Evolutionary conservation across 2,888 invertebrate species (phyloP).

Genomic region (Callosobruchus maculatus): DNA sequence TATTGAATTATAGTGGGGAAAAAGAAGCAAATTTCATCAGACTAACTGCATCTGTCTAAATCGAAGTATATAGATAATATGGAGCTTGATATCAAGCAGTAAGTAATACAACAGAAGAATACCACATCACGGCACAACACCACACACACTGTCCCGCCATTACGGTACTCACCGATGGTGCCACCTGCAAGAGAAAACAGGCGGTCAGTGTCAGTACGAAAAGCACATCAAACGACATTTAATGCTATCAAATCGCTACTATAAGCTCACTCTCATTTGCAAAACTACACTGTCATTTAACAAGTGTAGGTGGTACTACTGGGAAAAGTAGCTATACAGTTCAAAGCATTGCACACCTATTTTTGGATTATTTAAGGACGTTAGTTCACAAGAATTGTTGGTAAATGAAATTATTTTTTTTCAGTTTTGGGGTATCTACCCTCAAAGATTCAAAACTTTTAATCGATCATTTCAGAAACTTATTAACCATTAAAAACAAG

Average conservation of each 20-base stretch:
- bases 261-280: constrained; percentile 2
- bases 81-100: too few species aligned
- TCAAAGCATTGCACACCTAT: too few species aligned
- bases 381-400: too few species aligned
- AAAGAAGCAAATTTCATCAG: neutral
- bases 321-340: neutral
- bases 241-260: neutral
- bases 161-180: constrained; percentile 37
- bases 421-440: too few species aligned
- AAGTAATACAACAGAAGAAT: neutral
- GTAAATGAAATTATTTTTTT: too few species aligned
- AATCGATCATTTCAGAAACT: too few species aligned
- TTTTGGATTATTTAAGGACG: too few species aligned
- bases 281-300: neutral
- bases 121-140: neutral
- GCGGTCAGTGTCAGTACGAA: constrained; percentile 13
- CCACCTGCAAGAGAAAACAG: constrained; percentile 36
- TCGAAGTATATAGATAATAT: too few species aligned
- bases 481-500: too few species aligned
- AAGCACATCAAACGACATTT: constrained; percentile 2
- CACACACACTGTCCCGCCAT: neutral
- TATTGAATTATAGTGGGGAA: too few species aligned
- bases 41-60: too few species aligned
- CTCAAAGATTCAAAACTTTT: too few species aligned
- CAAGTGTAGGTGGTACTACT: constrained; percentile 13